A percentile compares a stretch with the other conserved stretches of the same genome.
These are phyloP conservation scores for Callithrix jacchus DNA, from an alignment of 2,113 vertebrate genomes.

Conservation along the genomic window DNA sequence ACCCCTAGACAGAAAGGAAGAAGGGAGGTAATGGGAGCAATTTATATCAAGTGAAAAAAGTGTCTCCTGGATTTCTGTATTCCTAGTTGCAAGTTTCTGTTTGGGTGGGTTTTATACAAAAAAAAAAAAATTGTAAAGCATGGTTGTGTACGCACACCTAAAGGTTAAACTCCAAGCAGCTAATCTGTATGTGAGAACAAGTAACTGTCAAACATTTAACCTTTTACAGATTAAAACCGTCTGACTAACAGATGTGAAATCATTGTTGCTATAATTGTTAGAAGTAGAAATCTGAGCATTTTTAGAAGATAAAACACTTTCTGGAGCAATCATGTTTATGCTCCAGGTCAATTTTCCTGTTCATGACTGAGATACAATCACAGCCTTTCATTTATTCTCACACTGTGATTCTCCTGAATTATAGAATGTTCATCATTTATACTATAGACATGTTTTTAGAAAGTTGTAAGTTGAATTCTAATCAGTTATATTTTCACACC, in stretches of 20 bases:
- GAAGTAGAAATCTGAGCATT: slow-evolving; percentile 79
- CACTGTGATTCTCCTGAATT: neutral
- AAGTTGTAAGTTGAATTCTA: neutral
- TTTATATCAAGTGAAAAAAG: slow-evolving; percentile 69
- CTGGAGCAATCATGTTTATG: slow-evolving; percentile 73
- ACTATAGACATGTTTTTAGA: neutral
- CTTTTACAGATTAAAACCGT: slow-evolving; percentile 84
- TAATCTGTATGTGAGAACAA: slow-evolving; percentile 83
- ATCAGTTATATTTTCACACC: neutral
- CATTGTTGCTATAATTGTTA: slow-evolving; percentile 79
- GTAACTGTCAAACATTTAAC: slow-evolving; percentile 85
- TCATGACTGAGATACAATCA: slow-evolving; percentile 72
- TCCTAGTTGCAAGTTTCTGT: slow-evolving; percentile 78
- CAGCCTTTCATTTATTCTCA: slow-evolving; percentile 40
- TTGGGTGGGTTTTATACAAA: slow-evolving; percentile 79
- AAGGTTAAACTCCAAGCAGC: slow-evolving; percentile 82
- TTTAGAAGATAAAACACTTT: slow-evolving; percentile 70
- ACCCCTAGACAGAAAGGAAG: slow-evolving; percentile 69
- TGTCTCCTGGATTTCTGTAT: slow-evolving; percentile 47
- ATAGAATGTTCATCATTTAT: neutral
- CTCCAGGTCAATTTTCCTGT: slow-evolving; percentile 69
- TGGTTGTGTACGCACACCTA: slow-evolving; percentile 80
- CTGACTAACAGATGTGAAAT: slow-evolving; percentile 84
- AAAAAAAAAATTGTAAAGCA: slow-evolving; percentile 69
- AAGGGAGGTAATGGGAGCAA: slow-evolving; percentile 67